Conservation (phyloP, 2,888 invertebrate genomes). For the Synergus japonicus region DNA sequence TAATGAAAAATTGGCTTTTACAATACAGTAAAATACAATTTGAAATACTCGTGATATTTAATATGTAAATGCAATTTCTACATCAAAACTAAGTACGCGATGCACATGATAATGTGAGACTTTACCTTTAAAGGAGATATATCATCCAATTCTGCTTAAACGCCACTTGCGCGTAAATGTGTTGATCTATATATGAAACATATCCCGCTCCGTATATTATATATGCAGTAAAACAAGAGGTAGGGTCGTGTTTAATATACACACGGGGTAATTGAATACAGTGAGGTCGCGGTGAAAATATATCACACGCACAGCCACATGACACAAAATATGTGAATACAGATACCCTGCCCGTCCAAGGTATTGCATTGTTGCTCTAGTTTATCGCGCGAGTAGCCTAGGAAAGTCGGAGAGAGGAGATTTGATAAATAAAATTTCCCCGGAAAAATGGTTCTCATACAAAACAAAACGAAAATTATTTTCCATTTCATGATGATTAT, state of each 20-base stretch:
- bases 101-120: no score
- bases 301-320: neutral
- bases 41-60: no score
- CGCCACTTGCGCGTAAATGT: neutral
- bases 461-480: neutral
- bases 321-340: neutral
- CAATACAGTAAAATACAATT: no score
- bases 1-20: no score
- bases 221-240: conserved; percentile 2
- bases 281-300: conserved; percentile 7
- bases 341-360: neutral
- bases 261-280: neutral
- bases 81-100: neutral
- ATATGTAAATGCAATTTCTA: no score
- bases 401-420: neutral
- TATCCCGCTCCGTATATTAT: neutral
- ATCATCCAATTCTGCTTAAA: neutral
- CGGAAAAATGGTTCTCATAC: neutral
- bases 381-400: neutral
- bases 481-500: no score
- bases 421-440: neutral
- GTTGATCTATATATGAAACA: neutral
- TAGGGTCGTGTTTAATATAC: neutral
- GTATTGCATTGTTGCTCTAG: neutral
- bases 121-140: neutral